Evolutionary conservation across 2,113 vertebrate species (phyloP).

Genomic region (Indri indri): DNA sequence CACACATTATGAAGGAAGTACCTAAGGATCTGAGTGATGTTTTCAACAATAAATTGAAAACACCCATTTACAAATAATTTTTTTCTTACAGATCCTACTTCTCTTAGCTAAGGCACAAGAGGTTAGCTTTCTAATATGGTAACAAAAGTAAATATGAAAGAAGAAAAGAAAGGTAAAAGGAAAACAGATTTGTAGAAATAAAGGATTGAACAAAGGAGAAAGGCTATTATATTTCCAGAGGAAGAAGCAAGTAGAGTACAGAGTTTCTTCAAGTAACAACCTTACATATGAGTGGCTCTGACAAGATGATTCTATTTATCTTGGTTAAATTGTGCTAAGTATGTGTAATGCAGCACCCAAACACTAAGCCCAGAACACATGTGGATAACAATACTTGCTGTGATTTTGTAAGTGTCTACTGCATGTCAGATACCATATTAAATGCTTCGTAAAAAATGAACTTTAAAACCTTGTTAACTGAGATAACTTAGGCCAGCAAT

Average conservation of each 20-base stretch:
- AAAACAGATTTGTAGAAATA: constrained; percentile 66
- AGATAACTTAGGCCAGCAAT: not conserved
- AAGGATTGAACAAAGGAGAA: not conserved
- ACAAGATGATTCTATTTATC: not conserved
- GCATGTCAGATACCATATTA: not conserved
- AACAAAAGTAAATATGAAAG: not conserved
- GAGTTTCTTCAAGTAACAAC: not conserved
- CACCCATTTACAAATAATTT: not conserved
- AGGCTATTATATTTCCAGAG: not conserved
- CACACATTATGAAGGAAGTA: not conserved
- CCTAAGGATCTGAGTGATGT: not conserved
- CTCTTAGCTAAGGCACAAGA: not conserved
- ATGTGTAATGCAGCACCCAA: not conserved
- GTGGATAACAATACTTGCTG: not conserved
- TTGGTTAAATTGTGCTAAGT: not conserved
- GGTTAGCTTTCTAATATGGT: not conserved
- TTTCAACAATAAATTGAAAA: constrained; percentile 47
- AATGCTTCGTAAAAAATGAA: not conserved
- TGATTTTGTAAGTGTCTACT: not conserved
- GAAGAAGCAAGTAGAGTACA: not conserved
- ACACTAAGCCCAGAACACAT: not conserved
- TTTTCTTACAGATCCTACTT: not conserved
- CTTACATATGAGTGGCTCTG: not conserved
- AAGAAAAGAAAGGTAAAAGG: not conserved
- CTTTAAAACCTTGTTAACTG: not conserved